Base-by-base conservation (phyloP, 1,140 invertebrate species). In the Brachionus rotundiformis region DNA sequence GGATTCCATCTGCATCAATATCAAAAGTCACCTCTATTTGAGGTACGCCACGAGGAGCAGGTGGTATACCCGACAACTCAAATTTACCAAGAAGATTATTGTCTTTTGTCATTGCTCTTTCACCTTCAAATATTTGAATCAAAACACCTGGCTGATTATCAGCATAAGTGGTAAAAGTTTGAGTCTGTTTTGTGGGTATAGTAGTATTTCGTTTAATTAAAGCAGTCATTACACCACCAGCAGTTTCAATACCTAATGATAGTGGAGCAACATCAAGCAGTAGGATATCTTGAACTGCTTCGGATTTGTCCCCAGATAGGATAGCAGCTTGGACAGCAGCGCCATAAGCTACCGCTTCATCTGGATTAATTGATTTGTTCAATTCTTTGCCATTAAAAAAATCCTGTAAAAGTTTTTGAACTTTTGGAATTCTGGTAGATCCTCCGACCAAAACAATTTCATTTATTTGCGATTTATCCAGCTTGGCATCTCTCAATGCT, bases 391-490 rank as follows among this genome's bases (percentile, higher is more conserved):
- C 96, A 84, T 96, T 96, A 87, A 93, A 98, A 90, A 95, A 96
- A 87, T 96, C 94, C 86, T 95, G 93, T 54, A 97, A 89, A 49
- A 96, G 89, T 86, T 95, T 95, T 89, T 98, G 96, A 81, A 98
- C 94, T 88, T 98, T 98, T 54, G 96, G 96, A 84, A 98, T 98
- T 89, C 96, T 92, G 41, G 96, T 98, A n/a, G 96, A 98, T 41
- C 96, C 96, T 84, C 96, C 96, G 65, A 98, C 96, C 31, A 98
- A 89, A 33, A 98, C 96, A 84, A 98, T 96, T 84, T 98, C 96
- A 85, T 98, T 92, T 83, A 98, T 94, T 82, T 91, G 90, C 13
- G 91, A 89, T 87, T 98, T 98, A 88, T 95, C 94, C 91, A 96
- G 91, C 86, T 96, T 96, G 77, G 95, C 94, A 87, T 98, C 95